Base-by-base conservation (phyloP, 2,797 vertebrate species). In the Scolopax bukidnonensis region DNA sequence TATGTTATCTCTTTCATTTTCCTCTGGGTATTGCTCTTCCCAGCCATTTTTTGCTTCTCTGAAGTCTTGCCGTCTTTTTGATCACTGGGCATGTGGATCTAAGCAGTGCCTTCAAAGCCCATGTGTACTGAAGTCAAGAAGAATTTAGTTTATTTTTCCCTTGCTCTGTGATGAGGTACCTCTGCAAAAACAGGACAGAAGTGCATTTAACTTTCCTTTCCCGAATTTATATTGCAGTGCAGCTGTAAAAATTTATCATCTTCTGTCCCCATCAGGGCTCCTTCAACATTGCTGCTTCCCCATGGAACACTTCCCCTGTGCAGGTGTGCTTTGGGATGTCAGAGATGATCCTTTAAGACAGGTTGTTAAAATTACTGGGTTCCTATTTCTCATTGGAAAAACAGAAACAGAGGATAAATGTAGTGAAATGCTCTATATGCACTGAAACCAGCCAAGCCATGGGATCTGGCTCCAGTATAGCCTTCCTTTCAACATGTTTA, bases 61-160 rank as follows among this genome's bases (percentile, higher is more conserved):
- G 84, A 96, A 96, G 77, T 92, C 51, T 67, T 90, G 92, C 84
- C 12, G 30, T 93, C 45, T 79, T 87, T 94, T 93, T 93, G 68
- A 92, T 93, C 68, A 64, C 27, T 45, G 54, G 84, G 61, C 24
- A 78, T 70, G 69, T 93, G 65, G 76, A 96, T 76, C 69, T 84
- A 61, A 88, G 54, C 47, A 89, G 73, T 0, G 0, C 38, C 63
- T 94, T 93, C 82, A 91, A 95, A 88, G 33, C 41, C 36, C 25
- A 19, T 4, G 1, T 53, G 16, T 68, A 77, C 53, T 3, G 9
- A 33, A 83, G 79, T 65, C 65, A 93, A 90, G 79, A 93, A 90
- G 80, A 90, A 69, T 71, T 92, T 71, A 84, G 38, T 10, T 54
- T 91, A 48, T 91, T 93, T 90, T 94, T 54, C 67, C 47, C 47